Evolutionary conservation across 2,113 vertebrate species (phyloP), one percentile per base, ranked within the genome.

Genomic region (Recurvirostra avosetta): DNA sequence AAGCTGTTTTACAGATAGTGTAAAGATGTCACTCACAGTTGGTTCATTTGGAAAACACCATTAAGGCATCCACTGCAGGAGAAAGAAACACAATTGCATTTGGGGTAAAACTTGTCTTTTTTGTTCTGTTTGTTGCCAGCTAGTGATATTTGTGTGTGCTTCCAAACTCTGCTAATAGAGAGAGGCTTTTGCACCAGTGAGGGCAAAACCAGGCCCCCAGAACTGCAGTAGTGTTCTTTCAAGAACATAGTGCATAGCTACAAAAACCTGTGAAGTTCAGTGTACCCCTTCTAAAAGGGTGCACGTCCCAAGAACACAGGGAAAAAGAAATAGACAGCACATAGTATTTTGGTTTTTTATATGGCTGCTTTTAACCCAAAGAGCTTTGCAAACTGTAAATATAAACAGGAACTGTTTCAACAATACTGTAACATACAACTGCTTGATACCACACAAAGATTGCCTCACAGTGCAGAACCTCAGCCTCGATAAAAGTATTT

Each of bases 201-300:
- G 40, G 47, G 61, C 53, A 62, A 40, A 68, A 32, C 8, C 43
- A 40, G 13, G 8, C 34, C 30, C 61, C 25, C n/a, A 9, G 12
- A 61, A 34, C 45, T 29, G n/a, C 8, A 41, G 43, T 14, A 56
- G 41, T 3, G 6, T 15, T 41, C 59, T 43, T 78, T 49, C 52
- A 40, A 34, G 34, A 58, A 63, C 22, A 30, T 4, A 25, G 9
- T 2, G 1, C 10, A n/a, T 29, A 45, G 22, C 53, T 50, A 92
- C 47, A 87, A 71, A 91, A 89, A 94, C 92, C 96, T 91, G 94
- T 93, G 80, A 94, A 96, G 74, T 95, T 97, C 72, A 96, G 77
- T 40, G 88, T 88, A 88, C 90, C 85, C 19, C 97, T 96, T 85
- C 95, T 95, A 74, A 96, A 94, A 63, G 52, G 61, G 32, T 91